phyloP scores from a whole-genome alignment of 2,888 invertebrate genomes.

The Arrhopalites spinosus region DNA sequence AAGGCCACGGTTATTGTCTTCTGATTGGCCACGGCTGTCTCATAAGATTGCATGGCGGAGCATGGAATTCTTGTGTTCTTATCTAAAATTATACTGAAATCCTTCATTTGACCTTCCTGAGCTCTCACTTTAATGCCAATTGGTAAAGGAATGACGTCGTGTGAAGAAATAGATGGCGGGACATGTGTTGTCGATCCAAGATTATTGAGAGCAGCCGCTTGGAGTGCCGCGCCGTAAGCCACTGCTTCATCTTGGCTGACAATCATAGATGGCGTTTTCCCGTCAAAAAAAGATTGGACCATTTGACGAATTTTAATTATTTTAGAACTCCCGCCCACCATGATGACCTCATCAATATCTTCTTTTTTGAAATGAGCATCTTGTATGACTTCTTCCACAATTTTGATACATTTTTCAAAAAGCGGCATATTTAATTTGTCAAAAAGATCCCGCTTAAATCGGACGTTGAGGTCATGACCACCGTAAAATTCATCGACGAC shows the following conservation, averaged over 20 bases:
- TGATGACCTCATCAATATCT: slow-evolving; percentile 35
- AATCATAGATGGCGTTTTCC: slow-evolving; percentile 70
- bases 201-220: slow-evolving; percentile 59
- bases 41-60: slow-evolving; percentile 66
- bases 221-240: slow-evolving; percentile 71
- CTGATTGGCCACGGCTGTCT: slow-evolving; percentile 72
- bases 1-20: slow-evolving; percentile 69
- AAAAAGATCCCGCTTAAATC: slow-evolving; percentile 2
- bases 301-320: slow-evolving; percentile 64
- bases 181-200: background rate
- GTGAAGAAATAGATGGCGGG: background rate
- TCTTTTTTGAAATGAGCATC: background rate
- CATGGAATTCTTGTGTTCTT: slow-evolving; percentile 70
- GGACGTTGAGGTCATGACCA: slow-evolving; percentile 6
- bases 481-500: slow-evolving; percentile 6
- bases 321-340: slow-evolving; percentile 43
- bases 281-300: slow-evolving; percentile 65
- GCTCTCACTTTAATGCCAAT: slow-evolving; percentile 63
- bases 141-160: slow-evolving; percentile 70
- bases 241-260: slow-evolving; percentile 76
- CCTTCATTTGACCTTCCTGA: slow-evolving; percentile 70
- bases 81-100: slow-evolving; percentile 71
- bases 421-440: slow-evolving; percentile 21
- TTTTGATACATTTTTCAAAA: slow-evolving; percentile 22
- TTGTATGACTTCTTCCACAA: slow-evolving; percentile 14